Evolutionary conservation across 1,140 invertebrate species (phyloP).

Genomic region (Araneus ventricosus): DNA sequence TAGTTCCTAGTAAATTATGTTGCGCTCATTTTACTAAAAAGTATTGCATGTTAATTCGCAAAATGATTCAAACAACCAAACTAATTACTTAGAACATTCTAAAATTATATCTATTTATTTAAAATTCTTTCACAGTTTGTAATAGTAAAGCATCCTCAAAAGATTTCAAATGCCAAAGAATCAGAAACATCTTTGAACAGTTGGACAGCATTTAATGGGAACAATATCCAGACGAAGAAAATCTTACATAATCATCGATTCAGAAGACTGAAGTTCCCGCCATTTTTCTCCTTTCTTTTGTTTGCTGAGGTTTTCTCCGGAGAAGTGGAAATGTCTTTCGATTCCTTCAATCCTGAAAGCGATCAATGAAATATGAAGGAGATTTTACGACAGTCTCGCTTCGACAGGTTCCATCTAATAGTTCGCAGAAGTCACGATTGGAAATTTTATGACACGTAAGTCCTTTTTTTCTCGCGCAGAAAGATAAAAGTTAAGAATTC

Average conservation of each 20-base stretch:
- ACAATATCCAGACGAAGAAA: background rate
- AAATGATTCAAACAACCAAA: no score
- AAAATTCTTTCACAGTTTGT: background rate
- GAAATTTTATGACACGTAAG: conserved; percentile 24
- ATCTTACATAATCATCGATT: background rate
- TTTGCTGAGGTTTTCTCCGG: background rate
- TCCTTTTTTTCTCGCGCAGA: background rate
- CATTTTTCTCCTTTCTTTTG: background rate
- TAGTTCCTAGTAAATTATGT: no score
- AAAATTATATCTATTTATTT: no score
- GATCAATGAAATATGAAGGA: conserved; percentile 45
- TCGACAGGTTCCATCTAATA: background rate
- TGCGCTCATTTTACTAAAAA: no score
- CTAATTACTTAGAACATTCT: no score
- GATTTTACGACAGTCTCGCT: background rate
- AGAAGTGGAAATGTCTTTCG: conserved; percentile 11
- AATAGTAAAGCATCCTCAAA: background rate
- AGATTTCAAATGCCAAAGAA: background rate
- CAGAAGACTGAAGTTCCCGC: background rate
- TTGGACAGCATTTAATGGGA: background rate
- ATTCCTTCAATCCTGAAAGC: background rate
- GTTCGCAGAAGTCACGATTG: conserved; percentile 19
- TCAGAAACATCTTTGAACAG: background rate
- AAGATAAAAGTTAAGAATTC: conserved; percentile 1
- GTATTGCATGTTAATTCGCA: no score